Conservation (phyloP, 1,140 invertebrate genomes). For the Megalopta genalis region DNA sequence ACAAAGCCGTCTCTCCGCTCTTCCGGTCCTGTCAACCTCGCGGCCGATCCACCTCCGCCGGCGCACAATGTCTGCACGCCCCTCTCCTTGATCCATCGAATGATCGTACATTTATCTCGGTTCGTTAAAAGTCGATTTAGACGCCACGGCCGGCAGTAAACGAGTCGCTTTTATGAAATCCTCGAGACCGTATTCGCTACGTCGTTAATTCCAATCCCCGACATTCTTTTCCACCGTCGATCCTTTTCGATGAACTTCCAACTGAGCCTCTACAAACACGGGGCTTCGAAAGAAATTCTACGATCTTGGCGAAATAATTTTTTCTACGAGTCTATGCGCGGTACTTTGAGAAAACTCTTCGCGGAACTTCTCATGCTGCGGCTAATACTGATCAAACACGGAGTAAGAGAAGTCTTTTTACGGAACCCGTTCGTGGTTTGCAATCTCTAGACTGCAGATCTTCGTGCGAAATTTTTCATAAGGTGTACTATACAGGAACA, state of each 20-base stretch:
- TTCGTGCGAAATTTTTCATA: too few species aligned
- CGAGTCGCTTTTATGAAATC: conserved; percentile 22
- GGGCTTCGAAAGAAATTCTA: neutral
- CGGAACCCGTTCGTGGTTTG: too few species aligned
- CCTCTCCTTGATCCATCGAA: conserved; percentile 32
- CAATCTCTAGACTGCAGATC: too few species aligned
- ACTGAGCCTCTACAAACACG: too few species aligned
- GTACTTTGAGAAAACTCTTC: neutral
- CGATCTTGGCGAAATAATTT: neutral
- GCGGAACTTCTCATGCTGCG: neutral
- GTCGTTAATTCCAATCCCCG: neutral
- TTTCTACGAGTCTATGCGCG: neutral
- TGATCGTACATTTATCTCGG: conserved; percentile 53
- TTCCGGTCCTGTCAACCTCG: conserved; percentile 48
- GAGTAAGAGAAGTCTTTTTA: too few species aligned
- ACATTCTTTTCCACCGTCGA: neutral
- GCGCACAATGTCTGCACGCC: conserved; percentile 48
- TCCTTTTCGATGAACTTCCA: neutral
- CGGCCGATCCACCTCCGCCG: conserved; percentile 45
- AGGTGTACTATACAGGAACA: too few species aligned
- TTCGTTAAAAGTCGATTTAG: conserved; percentile 62
- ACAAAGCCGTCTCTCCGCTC: neutral
- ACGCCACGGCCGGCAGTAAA: conserved; percentile 32
- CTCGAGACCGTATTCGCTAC: neutral
- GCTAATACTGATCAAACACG: neutral